Base-by-base conservation (phyloP, 2,113 vertebrate genomes). In the Sinocyclocheilus grahami region DNA sequence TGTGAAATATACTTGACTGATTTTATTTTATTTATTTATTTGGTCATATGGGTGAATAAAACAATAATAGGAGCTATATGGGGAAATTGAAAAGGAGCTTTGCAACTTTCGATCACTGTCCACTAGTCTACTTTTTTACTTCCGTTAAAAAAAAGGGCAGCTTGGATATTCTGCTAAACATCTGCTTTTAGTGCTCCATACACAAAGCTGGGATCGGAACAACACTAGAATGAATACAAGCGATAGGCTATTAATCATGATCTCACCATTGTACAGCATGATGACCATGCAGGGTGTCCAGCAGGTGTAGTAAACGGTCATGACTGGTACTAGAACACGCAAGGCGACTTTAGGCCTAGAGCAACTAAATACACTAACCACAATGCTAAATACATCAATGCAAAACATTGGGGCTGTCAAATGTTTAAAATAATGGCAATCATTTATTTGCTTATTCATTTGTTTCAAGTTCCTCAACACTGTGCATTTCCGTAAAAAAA, bases 181-280 rank as follows among this genome's bases (percentile, higher is more conserved):
- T 33, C 30, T 33, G 30, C 30, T 33, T 33, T 33, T 33, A 33
- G 30, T 33, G 0, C 2, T 33, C 30, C 30, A 33, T 33, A 33
- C 30, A 33, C 30, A 33, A 33, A 2, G 30, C 30, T 33, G 30
- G 30, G 30, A 33, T 33, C 30, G 30, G 30, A 33, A 33, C 30
- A 33, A 5, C 1, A 18, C 53, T 16, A 18, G 53, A 14, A 16
- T 53, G 53, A 55, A 18, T 55, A 5, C 3, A 71, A 39, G 22
- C 2, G 16, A 22, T 39, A 11, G 18, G 18, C 58, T 10, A 72
- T 72, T 10, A 75, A 72, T 39, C 62, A 85, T 46, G 75, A 42
- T 80, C 95, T 93, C 88, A 96, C 96, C 94, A 77, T 95, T 96
- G 91, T 96, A 96, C 78, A 97, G 93, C 90, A 97, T 95, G 42